phyloP scores from a whole-genome alignment of 92 coral and sea anemone genomes.

The Epizoanthus ramosus region DNA sequence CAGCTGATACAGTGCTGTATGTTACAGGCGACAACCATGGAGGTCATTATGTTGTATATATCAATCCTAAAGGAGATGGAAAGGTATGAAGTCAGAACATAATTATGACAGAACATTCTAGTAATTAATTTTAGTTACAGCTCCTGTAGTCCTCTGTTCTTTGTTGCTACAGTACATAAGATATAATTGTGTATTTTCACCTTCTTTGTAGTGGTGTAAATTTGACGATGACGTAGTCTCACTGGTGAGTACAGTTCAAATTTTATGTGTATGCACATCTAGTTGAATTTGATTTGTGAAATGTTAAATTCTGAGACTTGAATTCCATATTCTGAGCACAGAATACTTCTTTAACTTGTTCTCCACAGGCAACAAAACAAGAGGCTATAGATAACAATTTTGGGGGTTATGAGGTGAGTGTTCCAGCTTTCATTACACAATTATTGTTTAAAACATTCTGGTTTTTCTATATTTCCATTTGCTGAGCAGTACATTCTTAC shows the following conservation, averaged over 20 bases:
- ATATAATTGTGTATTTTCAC: background rate
- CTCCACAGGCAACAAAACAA: slow-evolving; percentile 90
- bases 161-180: background rate
- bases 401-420: slow-evolving; percentile 95
- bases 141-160: background rate
- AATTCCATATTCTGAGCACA: background rate
- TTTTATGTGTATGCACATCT: background rate
- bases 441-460: too few species aligned
- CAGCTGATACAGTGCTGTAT: background rate
- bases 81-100: slow-evolving; percentile 69
- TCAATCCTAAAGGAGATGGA: slow-evolving; percentile 97
- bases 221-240: slow-evolving; percentile 99
- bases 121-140: background rate
- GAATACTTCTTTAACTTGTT: background rate
- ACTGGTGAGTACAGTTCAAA: slow-evolving; percentile 71
- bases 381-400: slow-evolving; percentile 97
- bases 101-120: background rate
- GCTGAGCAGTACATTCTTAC: too few species aligned
- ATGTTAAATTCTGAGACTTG: background rate
- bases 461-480: too few species aligned
- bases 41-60: slow-evolving; percentile 97
- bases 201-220: slow-evolving; percentile 89
- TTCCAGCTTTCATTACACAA: background rate
- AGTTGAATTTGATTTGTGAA: background rate
- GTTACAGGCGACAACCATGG: slow-evolving; percentile 97